phyloP scores from a whole-genome alignment of 2,888 invertebrate genomes.

The Hetaerina titia region DNA sequence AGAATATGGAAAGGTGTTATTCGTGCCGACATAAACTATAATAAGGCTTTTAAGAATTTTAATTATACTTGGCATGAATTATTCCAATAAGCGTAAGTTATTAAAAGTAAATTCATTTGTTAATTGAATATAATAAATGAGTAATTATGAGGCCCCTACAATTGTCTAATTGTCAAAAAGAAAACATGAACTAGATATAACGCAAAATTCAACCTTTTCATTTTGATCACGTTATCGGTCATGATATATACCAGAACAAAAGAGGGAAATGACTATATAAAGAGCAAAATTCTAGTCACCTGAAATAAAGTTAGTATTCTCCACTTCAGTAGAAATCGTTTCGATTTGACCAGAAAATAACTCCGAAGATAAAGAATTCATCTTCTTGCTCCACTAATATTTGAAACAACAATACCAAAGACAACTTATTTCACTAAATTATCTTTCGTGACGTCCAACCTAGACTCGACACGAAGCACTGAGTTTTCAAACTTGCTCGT shows the following conservation, averaged over 20 bases:
- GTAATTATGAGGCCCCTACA: not conserved
- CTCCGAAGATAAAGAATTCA: not conserved
- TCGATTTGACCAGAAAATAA: slow-evolving; percentile 25
- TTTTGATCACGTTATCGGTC: not conserved
- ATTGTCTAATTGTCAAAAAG: not conserved
- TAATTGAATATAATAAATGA: not conserved
- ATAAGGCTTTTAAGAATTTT: not conserved
- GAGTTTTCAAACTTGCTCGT: not conserved
- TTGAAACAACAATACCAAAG: not conserved
- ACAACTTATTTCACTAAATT: not conserved
- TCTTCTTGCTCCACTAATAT: not conserved
- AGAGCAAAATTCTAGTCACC: not conserved
- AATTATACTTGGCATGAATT: not conserved
- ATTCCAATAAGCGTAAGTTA: no score
- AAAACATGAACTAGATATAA: not conserved
- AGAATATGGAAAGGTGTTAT: not conserved
- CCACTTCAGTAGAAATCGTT: not conserved
- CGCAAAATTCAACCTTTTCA: not conserved
- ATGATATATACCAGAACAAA: not conserved
- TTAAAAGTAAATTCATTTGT: no score
- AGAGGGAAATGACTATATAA: not conserved
- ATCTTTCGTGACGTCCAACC: not conserved
- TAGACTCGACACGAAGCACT: no score
- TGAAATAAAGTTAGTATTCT: not conserved
- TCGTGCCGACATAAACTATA: not conserved